phyloP scores from a whole-genome alignment of 1,140 invertebrate species.

The Calycopis cecrops region DNA sequence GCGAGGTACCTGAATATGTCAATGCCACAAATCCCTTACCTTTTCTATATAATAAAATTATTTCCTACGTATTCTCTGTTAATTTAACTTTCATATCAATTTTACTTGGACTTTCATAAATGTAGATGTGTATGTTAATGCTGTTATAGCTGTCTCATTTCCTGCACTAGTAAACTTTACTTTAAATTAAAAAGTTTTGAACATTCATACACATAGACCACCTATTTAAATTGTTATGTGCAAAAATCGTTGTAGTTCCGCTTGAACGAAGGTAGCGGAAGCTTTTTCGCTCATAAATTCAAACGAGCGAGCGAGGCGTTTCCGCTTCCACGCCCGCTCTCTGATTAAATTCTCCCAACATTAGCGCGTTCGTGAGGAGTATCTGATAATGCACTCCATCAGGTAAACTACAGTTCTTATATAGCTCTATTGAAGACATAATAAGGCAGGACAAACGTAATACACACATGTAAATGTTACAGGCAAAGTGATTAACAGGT shows the following conservation, averaged over 20 bases:
- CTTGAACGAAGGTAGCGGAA: constrained; percentile 36
- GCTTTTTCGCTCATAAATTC: constrained; percentile 47
- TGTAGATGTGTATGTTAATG: no score
- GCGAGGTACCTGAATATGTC: no score
- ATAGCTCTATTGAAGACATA: constrained; percentile 1
- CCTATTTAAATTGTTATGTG: constrained; percentile 12
- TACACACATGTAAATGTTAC: no score
- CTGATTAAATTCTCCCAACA: constrained; percentile 49
- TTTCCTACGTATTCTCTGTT: no score
- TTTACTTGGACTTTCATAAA: no score
- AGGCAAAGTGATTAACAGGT: no score
- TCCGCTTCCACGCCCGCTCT: constrained; percentile 28
- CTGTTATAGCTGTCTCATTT: no score
- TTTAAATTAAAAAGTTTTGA: neutral
- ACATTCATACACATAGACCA: neutral
- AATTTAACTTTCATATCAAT: no score
- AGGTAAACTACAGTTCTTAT: constrained; percentile 19
- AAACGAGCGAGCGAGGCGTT: constrained; percentile 29
- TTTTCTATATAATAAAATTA: no score
- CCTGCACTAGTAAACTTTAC: neutral
- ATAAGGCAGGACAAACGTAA: neutral
- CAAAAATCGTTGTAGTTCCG: constrained; percentile 26
- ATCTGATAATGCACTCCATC: constrained; percentile 43
- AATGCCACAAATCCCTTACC: no score
- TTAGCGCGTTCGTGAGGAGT: constrained; percentile 37